phyloP scores from a whole-genome alignment of 2,888 invertebrate species.

The Platypus cylindrus region DNA sequence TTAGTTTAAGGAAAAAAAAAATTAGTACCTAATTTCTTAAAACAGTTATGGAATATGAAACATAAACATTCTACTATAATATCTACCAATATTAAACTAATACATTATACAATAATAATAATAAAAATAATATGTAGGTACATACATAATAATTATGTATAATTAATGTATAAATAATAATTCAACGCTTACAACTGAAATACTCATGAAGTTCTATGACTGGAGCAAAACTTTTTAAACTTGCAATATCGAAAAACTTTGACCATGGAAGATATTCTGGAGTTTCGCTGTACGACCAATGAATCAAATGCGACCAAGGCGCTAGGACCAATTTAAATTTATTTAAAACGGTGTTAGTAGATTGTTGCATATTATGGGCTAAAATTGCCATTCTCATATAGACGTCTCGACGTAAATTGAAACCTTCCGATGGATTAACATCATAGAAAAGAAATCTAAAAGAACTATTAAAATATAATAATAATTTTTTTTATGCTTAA shows the following conservation, averaged over 20 bases:
- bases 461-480: too few relatives aligned
- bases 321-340: slow-evolving; percentile 68
- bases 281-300: slow-evolving; percentile 57
- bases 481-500: too few relatives aligned
- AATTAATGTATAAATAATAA: too few relatives aligned
- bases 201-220: slow-evolving; percentile 80
- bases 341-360: slow-evolving; percentile 31
- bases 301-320: slow-evolving; percentile 83
- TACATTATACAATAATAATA: too few relatives aligned
- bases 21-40: not conserved
- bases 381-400: slow-evolving; percentile 86
- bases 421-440: slow-evolving; percentile 91
- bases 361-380: slow-evolving; percentile 51
- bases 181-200: slow-evolving; percentile 42
- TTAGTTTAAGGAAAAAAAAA: not conserved
- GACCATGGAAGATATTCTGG: slow-evolving; percentile 65
- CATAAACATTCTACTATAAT: not conserved
- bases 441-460: slow-evolving; percentile 77
- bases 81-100: not conserved
- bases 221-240: slow-evolving; percentile 65
- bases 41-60: not conserved
- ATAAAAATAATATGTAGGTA: not conserved
- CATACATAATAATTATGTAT: not conserved
- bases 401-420: slow-evolving; percentile 91
- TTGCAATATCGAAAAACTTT: slow-evolving; percentile 70